A percentile compares a stretch with the other conserved stretches of the same genome.
Evolutionary conservation across 2,888 invertebrate genomes (phyloP).

Genomic region (Campoletis raptor): DNA sequence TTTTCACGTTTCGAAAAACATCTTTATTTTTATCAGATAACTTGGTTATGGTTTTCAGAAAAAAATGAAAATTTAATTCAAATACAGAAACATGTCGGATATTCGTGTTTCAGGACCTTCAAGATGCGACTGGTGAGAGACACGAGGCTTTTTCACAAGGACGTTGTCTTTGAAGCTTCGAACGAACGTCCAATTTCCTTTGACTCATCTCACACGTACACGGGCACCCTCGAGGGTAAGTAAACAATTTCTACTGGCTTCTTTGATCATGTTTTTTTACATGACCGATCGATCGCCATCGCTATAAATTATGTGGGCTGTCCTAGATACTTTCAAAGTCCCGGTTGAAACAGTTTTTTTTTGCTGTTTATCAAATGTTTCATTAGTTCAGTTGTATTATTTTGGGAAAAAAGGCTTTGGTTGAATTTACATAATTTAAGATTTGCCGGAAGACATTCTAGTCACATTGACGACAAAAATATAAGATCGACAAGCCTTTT

Average conservation of each 20-base stretch:
- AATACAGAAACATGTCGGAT: constrained; percentile 11
- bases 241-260: constrained; percentile 46
- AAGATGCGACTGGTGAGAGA: constrained; percentile 84
- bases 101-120: constrained; percentile 81
- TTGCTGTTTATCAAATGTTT: neutral
- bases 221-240: constrained; percentile 85
- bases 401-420: neutral
- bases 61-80: neutral
- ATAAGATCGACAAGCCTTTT: neutral
- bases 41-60: neutral
- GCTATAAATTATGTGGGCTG: constrained; percentile 30
- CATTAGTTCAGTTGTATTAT: neutral
- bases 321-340: neutral
- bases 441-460: no score
- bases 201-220: constrained; percentile 84
- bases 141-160: constrained; percentile 83
- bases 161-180: constrained; percentile 84
- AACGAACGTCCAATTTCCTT: constrained; percentile 82
- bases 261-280: constrained; percentile 60
- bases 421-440: neutral
- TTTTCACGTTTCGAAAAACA: neutral
- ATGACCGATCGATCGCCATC: constrained; percentile 36
- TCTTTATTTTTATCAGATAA: neutral
- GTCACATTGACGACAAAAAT: neutral
- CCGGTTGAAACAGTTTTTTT: neutral